These are phyloP conservation scores for Melieria omissa DNA, from an alignment of 2,888 invertebrate genomes.

Conservation along the genomic window DNA sequence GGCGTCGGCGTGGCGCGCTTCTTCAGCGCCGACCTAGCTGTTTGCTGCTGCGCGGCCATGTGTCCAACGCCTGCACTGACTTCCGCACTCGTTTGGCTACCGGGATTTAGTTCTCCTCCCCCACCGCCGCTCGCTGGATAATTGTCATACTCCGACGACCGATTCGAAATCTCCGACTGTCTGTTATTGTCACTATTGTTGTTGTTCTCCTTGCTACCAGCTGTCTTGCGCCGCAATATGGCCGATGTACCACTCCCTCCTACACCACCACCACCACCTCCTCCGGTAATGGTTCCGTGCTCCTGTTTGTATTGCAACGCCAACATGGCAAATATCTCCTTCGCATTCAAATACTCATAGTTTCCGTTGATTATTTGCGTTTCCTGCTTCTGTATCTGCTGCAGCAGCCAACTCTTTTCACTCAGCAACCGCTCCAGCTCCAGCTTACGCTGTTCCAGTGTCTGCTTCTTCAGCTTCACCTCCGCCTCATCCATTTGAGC, in stretches of 20 bases:
- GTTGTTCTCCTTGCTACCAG: slow-evolving; percentile 48
- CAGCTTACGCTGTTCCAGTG: slow-evolving; percentile 61
- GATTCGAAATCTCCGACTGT: slow-evolving; percentile 59
- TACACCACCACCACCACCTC: not conserved
- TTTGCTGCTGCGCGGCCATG: slow-evolving; percentile 46
- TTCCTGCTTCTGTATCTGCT: slow-evolving; percentile 65
- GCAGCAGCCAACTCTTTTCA: slow-evolving; percentile 64
- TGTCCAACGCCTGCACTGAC: slow-evolving; percentile 26
- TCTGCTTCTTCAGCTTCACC: slow-evolving; percentile 55
- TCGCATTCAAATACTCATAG: slow-evolving; percentile 59
- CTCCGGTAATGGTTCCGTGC: slow-evolving; percentile 29
- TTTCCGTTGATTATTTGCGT: slow-evolving; percentile 62
- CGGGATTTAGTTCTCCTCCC: slow-evolving; percentile 13
- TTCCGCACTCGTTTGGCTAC: not conserved
- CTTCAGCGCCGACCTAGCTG: slow-evolving; percentile 57
- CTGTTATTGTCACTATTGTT: slow-evolving; percentile 48
- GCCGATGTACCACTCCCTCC: slow-evolving; percentile 37
- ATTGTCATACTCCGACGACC: slow-evolving; percentile 61
- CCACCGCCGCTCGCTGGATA: slow-evolving; percentile 46
- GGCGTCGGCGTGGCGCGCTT: slow-evolving; percentile 51
- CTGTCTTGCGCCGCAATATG: slow-evolving; percentile 58
- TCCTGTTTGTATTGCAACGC: slow-evolving; percentile 59
- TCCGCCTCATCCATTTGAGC: slow-evolving; percentile 45
- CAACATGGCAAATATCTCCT: slow-evolving; percentile 58
- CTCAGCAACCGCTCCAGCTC: slow-evolving; percentile 62